Base-by-base conservation (phyloP, 2,113 vertebrate genomes). In the Pseudorhombus dupliciocellatus region DNA sequence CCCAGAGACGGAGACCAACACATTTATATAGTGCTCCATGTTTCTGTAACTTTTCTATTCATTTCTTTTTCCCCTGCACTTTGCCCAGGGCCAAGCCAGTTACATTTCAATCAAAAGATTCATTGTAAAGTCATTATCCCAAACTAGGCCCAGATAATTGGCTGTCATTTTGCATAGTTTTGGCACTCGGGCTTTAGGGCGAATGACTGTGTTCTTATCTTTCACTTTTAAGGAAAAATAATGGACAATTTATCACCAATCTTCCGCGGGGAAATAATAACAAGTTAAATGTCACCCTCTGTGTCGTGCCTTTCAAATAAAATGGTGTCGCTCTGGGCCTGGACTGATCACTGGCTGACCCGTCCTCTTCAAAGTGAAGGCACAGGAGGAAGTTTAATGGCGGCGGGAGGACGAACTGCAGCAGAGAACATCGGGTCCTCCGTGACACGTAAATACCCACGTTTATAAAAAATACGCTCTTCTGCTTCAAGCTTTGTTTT, bases 241-340 rank as follows among this genome's bases (percentile, higher is more conserved):
- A 95, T 92, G 90, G 94, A 91, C 89, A 55, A 90, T 95, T 97
- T 98, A 99, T 99, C 96, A 70, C 93, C 92, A 92, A 97, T 98
- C 96, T 95, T 88, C 80, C 11, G 83, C 81, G 50, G 60, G 83
- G 88, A 93, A 93, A 94, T 93, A 93, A 94, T 92, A 94, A 94
- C 91, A 92, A 93, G 92, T 94, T 94, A 93, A 94, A 94, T 94
- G 93, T 94, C 91, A 92, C 90, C 90, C 75, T 71, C 85, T 22
- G 70, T 78, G 88, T 92, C 84, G 73, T 34, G 67, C 83, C 80
- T 83, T 50, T 87, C 88, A 89, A 92, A 92, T 91, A 83, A 83
- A 76, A 76, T 64, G 56, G 74, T 85, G 85, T 87, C 52, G 90
- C 90, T 90, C 73, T 82, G 51, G 89, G 88, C 79, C 73, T 4